Conservation (phyloP, 2,797 vertebrate species). For the Chelon auratus region DNA sequence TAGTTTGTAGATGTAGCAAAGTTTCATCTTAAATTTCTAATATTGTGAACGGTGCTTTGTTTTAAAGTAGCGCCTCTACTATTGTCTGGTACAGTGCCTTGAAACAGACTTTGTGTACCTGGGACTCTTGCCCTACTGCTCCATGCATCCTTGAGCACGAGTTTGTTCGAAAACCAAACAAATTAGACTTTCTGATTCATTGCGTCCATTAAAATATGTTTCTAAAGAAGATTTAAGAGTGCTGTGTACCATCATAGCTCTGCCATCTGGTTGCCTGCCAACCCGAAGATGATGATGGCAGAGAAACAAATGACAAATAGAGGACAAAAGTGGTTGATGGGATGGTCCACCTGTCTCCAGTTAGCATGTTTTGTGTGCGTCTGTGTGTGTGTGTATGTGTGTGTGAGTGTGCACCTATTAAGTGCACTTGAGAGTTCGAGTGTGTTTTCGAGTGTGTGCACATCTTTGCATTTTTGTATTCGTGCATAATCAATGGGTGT, state of each 20-base stretch:
- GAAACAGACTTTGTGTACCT: no score
- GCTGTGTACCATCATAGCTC: constrained; percentile 24
- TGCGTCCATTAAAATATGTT: not conserved
- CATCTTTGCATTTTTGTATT: constrained; percentile 5
- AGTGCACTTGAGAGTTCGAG: constrained; percentile 16
- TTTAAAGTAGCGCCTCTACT: no score
- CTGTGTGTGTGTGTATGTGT: not conserved
- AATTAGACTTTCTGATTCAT: not conserved
- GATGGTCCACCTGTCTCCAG: constrained; percentile 30
- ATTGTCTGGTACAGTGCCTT: no score
- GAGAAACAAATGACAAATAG: constrained; percentile 21
- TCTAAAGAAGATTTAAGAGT: not conserved
- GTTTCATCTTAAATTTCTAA: not conserved
- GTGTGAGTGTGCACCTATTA: not conserved
- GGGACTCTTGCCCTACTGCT: not conserved
- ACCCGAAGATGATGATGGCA: constrained; percentile 28
- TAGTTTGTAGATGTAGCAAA: not conserved
- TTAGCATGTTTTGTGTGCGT: constrained; percentile 15
- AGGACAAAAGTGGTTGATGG: constrained; percentile 28
- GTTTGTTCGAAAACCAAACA: not conserved
- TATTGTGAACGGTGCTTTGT: no score
- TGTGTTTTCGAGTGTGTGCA: constrained; percentile 22
- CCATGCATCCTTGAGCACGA: no score
- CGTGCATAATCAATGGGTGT: constrained; percentile 9
- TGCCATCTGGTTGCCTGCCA: constrained; percentile 55